Percentiles rank a stretch among this genome's conserved stretches.
Conservation (phyloP, 2,888 invertebrate species). For the Mellilla xanthometata region DNA sequence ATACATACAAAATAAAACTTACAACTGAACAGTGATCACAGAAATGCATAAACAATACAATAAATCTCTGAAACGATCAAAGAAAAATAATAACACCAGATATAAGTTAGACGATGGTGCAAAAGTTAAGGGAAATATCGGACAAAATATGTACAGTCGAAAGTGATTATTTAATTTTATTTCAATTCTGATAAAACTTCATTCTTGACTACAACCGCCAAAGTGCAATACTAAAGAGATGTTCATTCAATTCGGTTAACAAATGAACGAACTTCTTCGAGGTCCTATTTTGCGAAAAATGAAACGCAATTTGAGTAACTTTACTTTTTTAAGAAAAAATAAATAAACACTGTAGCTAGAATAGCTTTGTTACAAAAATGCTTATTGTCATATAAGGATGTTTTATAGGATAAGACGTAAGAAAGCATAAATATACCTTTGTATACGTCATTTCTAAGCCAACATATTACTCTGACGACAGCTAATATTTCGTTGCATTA, state of each 20-base stretch:
- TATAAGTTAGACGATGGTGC: conserved; percentile 54
- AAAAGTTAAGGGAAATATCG: conserved; percentile 32
- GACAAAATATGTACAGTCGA: conserved; percentile 48
- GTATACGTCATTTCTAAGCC: background rate
- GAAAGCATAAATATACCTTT: background rate
- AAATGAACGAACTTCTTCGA: too few species aligned
- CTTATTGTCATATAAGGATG: conserved; percentile 79
- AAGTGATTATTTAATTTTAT: too few species aligned
- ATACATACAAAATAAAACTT: conserved; percentile 54
- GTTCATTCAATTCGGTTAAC: too few species aligned
- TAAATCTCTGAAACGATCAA: conserved; percentile 55
- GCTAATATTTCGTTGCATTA: conserved; percentile 26
- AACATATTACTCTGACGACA: conserved; percentile 36
- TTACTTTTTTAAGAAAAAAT: too few species aligned
- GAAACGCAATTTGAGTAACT: too few species aligned
- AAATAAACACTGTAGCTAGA: too few species aligned
- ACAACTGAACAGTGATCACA: conserved; percentile 70
- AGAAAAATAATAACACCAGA: conserved; percentile 43
- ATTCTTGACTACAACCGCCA: conserved; percentile 47
- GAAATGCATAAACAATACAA: conserved; percentile 71
- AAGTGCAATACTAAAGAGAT: too few species aligned
- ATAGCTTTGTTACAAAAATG: conserved; percentile 47
- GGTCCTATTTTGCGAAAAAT: too few species aligned
- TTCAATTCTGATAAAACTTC: conserved; percentile 8
- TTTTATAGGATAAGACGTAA: conserved; percentile 42